These are phyloP conservation scores for Machimus atricapillus DNA, from an alignment of 2,888 invertebrate species.

Conservation along the genomic window DNA sequence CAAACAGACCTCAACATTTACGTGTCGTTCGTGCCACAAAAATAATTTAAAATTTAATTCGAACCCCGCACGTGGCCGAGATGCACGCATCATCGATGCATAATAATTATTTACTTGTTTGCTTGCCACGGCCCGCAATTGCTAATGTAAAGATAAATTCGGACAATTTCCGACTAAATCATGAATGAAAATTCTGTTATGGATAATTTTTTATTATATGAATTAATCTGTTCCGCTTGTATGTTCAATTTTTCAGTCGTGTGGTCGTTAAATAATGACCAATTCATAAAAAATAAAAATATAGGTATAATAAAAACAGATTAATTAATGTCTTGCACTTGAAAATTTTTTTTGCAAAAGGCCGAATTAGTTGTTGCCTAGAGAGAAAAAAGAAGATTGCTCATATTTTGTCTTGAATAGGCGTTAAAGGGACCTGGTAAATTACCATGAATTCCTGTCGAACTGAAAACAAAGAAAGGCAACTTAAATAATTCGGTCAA, in stretches of 20 bases:
- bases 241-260: background rate
- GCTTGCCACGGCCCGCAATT: background rate
- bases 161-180: background rate
- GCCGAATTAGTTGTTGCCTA: background rate
- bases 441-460: background rate
- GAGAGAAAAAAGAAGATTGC: background rate
- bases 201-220: background rate
- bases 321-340: background rate
- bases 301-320: background rate
- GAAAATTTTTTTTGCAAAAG: background rate
- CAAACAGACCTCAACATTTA: constrained; percentile 22
- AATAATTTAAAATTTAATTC: constrained; percentile 40
- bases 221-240: background rate
- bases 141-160: constrained; percentile 36
- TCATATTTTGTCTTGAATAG: background rate
- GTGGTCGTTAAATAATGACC: background rate
- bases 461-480: background rate
- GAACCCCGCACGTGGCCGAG: background rate
- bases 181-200: background rate
- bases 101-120: constrained; percentile 32
- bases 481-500: background rate
- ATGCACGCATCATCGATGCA: background rate
- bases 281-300: background rate
- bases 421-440: background rate
- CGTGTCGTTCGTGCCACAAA: constrained; percentile 33